These are phyloP conservation scores for Chrysodeixis includens DNA, from an alignment of 2,888 invertebrate genomes.

Conservation along the genomic window DNA sequence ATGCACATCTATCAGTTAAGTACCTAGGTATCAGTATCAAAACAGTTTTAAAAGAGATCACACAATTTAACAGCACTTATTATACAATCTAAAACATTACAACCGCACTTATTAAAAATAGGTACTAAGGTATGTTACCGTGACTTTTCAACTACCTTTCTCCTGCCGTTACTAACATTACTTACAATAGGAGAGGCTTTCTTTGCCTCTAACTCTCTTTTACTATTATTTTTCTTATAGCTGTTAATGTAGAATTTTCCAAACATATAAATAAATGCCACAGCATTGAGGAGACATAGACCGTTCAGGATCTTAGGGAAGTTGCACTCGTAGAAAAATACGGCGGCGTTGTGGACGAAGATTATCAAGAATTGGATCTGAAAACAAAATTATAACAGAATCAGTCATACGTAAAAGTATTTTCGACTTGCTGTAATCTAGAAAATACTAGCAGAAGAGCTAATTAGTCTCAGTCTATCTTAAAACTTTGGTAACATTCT, in stretches of 20 bases:
- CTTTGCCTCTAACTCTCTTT: conserved; percentile 23
- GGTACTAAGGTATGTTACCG: conserved; percentile 19
- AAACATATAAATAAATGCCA: conserved; percentile 53
- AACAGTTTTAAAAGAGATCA: no score
- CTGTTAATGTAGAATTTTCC: conserved; percentile 53
- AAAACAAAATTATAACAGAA: conserved; percentile 15
- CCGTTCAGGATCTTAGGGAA: conserved; percentile 35
- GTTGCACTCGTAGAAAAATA: conserved; percentile 51
- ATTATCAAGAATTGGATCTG: conserved; percentile 52
- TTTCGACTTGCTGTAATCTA: no score
- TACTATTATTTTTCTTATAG: conserved; percentile 31
- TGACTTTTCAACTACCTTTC: conserved; percentile 44
- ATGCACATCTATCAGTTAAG: no score
- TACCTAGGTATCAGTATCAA: no score
- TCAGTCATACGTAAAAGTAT: no score
- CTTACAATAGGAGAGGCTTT: conserved; percentile 15
- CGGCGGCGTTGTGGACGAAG: conserved; percentile 41
- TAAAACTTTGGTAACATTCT: no score
- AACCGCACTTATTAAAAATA: neutral
- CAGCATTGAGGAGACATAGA: conserved; percentile 11
- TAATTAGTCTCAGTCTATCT: no score
- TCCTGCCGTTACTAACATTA: conserved; percentile 33
- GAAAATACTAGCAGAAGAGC: no score
- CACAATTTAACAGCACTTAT: neutral
- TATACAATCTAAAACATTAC: neutral